Evolutionary conservation across 2,888 invertebrate genomes (phyloP), one percentile per base, ranked within the genome.

Genomic region (Sthenelais limicola): DNA sequence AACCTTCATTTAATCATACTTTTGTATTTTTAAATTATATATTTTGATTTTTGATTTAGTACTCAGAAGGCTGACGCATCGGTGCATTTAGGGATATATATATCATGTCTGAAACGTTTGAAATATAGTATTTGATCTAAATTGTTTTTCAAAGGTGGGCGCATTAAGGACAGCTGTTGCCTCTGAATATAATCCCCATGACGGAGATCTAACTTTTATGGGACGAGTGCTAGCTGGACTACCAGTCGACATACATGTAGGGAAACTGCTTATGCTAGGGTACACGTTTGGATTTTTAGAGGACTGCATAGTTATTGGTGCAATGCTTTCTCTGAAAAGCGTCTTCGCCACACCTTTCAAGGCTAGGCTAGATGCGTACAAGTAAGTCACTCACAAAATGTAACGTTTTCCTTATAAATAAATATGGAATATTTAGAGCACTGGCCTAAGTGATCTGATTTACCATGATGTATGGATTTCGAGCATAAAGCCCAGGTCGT

Each of bases 141-240:
- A 21, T 4, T 48, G 21, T 24, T 30, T 26, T 33, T 32, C 71
- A 30, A 80, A 94, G 92, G 89, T 92, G n/a, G 96, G 97, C 9
- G 97, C 93, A 0, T 85, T 97, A 9, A 91, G 92, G 73, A 90
- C 91, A 38, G 91, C 91, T 0, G 85, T 90, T 0, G 88, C 91
- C 48, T 91, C 90, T 0, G 83, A 87, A 28, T 85, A 88, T 21
- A 82, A 88, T 71, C 83, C 83, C 0, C 89, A 90, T 18, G 96
- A 98, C 86, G 98, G 97, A 0, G 94, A 96, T 77, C 83, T 98
- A 56, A 97, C 97, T 0, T 93, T 92, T 86, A 88, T 97, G 79
- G 98, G 98, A 0, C 90, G 90, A 9, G 90, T 97, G 0, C 93
- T 97, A 92, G 92, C 94, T 0, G 89, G 89, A 49, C 88, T 98